Evolutionary conservation across 2,888 invertebrate genomes (phyloP).

Genomic region (Gymnoscelis rufifasciata): DNA sequence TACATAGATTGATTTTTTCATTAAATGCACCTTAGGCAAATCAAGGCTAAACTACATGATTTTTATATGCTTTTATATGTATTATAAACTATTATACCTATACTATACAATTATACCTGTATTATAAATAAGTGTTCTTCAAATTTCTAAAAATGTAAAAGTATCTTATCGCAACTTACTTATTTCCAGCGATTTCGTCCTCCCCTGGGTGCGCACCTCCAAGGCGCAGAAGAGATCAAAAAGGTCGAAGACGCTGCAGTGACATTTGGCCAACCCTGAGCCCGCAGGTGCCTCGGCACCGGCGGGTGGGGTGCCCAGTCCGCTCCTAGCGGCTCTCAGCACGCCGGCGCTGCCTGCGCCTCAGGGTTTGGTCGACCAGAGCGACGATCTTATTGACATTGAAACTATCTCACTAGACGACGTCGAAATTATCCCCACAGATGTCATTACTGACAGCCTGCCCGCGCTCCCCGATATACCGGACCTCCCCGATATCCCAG

Average conservation of each 20-base stretch:
- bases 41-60: too few species aligned
- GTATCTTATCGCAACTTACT: slow-evolving; percentile 5
- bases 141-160: too few species aligned
- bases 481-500: neutral
- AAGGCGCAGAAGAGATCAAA: slow-evolving; percentile 63
- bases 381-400: slow-evolving; percentile 1
- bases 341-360: slow-evolving; percentile 14
- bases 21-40: too few species aligned
- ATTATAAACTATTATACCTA: too few species aligned
- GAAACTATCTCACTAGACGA: slow-evolving; percentile 12
- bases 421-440: slow-evolving; percentile 6
- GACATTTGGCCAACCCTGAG: slow-evolving; percentile 28
- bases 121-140: neutral
- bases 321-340: slow-evolving; percentile 7
- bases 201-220: slow-evolving; percentile 64
- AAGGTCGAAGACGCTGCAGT: slow-evolving; percentile 63
- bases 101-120: neutral
- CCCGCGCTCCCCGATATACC: neutral
- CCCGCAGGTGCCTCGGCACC: slow-evolving; percentile 14
- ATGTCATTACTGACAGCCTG: neutral
- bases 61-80: too few species aligned
- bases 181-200: slow-evolving; percentile 57
- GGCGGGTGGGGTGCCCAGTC: slow-evolving; percentile 21
- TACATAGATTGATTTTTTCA: too few species aligned
- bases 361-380: slow-evolving; percentile 12